Evolutionary conservation across 2,797 vertebrate species (phyloP).

Genomic region (Sebastiscus albofasciatus): DNA sequence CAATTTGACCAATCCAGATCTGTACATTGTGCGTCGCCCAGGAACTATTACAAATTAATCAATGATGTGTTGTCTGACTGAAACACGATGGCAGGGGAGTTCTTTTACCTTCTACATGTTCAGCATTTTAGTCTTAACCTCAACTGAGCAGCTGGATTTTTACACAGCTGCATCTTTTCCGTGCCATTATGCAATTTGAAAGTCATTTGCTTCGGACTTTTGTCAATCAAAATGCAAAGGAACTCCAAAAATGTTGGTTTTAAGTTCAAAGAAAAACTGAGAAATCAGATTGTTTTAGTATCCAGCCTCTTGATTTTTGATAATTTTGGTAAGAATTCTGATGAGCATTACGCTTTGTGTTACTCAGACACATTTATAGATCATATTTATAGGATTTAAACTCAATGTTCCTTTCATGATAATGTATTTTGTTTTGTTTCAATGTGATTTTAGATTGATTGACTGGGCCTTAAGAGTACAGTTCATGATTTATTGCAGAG

Average conservation of each 20-base stretch:
- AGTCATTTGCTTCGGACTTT: constrained; percentile 3
- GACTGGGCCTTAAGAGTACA: constrained; percentile 23
- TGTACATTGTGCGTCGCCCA: constrained; percentile 78
- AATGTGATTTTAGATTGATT: not conserved
- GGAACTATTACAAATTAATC: constrained; percentile 52
- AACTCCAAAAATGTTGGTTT: constrained; percentile 2
- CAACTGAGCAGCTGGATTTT: constrained; percentile 15
- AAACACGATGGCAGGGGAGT: constrained; percentile 21
- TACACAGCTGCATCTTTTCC: constrained; percentile 21
- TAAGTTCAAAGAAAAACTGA: constrained; percentile 21
- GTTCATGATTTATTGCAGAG: constrained; percentile 48
- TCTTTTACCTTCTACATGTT: constrained; percentile 21
- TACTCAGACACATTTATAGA: constrained; percentile 3
- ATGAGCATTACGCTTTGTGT: not conserved
- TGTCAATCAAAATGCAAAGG: constrained; percentile 18
- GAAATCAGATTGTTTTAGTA: constrained; percentile 4
- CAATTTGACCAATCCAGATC: constrained; percentile 60
- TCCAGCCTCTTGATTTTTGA: not conserved
- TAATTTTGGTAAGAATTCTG: constrained; percentile 1
- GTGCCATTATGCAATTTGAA: constrained; percentile 14
- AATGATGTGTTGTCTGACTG: constrained; percentile 23
- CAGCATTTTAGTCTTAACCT: constrained; percentile 30
- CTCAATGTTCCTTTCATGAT: not conserved
- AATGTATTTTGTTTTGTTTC: not conserved
- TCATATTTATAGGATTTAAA: constrained; percentile 3